phyloP scores from a whole-genome alignment of 2,113 vertebrate genomes.

The Delphinus delphis region DNA sequence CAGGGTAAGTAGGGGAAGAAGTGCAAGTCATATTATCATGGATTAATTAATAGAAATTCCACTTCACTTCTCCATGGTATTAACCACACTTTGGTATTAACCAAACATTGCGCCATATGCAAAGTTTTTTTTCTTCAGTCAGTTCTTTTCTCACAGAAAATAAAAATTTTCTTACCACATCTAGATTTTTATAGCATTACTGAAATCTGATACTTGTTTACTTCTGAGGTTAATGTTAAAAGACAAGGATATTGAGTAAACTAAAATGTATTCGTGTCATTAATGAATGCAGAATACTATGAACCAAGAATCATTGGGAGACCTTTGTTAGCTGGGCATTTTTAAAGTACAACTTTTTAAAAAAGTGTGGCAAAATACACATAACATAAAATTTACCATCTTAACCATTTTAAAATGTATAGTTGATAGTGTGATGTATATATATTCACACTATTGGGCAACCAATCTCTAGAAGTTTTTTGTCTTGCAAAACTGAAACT shows the following conservation, averaged over 20 bases:
- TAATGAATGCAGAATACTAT: neutral
- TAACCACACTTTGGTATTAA: slow-evolving; percentile 13
- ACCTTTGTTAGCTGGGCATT: neutral
- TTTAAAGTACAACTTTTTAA: neutral
- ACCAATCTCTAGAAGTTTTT: neutral
- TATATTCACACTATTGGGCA: neutral
- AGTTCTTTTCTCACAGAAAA: neutral
- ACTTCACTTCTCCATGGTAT: neutral
- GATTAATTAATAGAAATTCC: slow-evolving; percentile 14
- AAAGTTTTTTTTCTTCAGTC: neutral
- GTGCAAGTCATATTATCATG: neutral
- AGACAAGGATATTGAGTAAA: neutral
- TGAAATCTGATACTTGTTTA: neutral
- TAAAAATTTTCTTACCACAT: neutral
- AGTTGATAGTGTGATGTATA: neutral
- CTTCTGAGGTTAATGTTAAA: neutral
- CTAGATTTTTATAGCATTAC: slow-evolving; percentile 1
- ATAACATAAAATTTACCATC: neutral
- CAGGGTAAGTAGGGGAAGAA: neutral
- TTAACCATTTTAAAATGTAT: neutral
- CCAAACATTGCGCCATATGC: neutral
- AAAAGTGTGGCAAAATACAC: neutral
- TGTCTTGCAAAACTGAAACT: neutral
- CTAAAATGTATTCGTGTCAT: neutral
- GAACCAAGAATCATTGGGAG: neutral